Conservation (phyloP, 2,797 vertebrate genomes). For the Avahi laniger region DNA sequence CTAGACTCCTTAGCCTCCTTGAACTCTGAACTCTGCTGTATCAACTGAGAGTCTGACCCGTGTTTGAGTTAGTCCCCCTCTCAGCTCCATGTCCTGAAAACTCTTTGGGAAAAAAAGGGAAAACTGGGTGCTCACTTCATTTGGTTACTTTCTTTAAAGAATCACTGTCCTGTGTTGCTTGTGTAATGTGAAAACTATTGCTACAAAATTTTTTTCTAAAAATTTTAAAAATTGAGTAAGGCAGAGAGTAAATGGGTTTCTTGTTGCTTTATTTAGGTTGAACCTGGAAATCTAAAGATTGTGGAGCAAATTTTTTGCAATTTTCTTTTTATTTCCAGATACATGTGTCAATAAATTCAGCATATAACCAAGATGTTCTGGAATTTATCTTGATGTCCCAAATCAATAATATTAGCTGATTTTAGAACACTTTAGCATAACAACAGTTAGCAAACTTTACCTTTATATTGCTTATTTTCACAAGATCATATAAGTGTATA, state of each 20-base stretch:
- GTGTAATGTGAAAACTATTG: neutral
- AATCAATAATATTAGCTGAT: neutral
- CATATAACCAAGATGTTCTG: neutral
- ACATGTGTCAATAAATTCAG: neutral
- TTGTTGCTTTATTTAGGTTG: neutral
- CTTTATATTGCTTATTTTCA: neutral
- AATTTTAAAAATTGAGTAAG: neutral
- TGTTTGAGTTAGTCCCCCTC: no score
- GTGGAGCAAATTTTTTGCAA: neutral
- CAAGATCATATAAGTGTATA: neutral
- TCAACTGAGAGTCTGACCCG: neutral
- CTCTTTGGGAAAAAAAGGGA: neutral
- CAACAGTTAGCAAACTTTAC: neutral
- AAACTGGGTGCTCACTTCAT: rapidly evolving
- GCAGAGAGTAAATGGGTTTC: no score
- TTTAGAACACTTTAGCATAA: neutral
- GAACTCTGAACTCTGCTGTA: neutral
- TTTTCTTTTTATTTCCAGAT: neutral
- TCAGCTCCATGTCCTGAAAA: neutral
- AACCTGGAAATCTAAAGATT: neutral
- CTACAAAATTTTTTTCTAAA: neutral
- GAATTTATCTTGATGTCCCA: neutral
- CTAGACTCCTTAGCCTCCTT: neutral
- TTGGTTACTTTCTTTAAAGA: neutral
- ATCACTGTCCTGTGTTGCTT: neutral